Evolutionary conservation across 2,888 invertebrate species (phyloP).

Genomic region (Reticulitermes lucifugus): DNA sequence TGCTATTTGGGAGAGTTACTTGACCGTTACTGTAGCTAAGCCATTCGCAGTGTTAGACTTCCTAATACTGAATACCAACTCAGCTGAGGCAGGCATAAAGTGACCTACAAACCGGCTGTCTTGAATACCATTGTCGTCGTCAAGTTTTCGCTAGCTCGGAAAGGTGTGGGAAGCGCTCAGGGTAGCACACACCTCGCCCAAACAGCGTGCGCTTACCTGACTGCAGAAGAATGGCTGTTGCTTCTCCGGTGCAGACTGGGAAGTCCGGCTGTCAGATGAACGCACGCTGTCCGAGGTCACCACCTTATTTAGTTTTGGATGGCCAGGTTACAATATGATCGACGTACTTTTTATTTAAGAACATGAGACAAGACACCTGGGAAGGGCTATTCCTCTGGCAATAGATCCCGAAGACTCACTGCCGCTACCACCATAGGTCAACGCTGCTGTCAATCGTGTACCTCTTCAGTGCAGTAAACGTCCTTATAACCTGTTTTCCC

Average conservation of each 20-base stretch:
- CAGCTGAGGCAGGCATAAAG: too few species aligned
- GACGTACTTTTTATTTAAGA: too few species aligned
- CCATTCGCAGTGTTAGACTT: not conserved
- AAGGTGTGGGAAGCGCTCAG: not conserved
- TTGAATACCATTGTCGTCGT: not conserved
- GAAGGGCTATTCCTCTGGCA: too few species aligned
- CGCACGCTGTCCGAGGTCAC: conserved; percentile 40
- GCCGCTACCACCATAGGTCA: too few species aligned
- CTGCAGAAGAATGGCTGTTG: not conserved
- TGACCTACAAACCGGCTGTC: not conserved
- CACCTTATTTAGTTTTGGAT: too few species aligned
- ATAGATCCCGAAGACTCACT: too few species aligned
- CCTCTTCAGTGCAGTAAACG: too few species aligned
- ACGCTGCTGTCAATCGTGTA: too few species aligned
- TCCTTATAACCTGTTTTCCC: too few species aligned
- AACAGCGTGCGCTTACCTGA: conserved; percentile 52
- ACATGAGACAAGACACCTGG: too few species aligned
- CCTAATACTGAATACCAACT: not conserved
- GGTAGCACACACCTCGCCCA: conserved; percentile 16
- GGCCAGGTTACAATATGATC: too few species aligned
- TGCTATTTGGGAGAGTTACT: not conserved
- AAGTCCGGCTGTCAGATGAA: conserved; percentile 37
- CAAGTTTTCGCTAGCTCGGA: conserved; percentile 7
- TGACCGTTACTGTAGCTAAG: not conserved
- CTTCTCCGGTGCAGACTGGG: not conserved